Conservation (phyloP, 2,888 invertebrate species). For the Sinopyrophorus schimmeli region DNA sequence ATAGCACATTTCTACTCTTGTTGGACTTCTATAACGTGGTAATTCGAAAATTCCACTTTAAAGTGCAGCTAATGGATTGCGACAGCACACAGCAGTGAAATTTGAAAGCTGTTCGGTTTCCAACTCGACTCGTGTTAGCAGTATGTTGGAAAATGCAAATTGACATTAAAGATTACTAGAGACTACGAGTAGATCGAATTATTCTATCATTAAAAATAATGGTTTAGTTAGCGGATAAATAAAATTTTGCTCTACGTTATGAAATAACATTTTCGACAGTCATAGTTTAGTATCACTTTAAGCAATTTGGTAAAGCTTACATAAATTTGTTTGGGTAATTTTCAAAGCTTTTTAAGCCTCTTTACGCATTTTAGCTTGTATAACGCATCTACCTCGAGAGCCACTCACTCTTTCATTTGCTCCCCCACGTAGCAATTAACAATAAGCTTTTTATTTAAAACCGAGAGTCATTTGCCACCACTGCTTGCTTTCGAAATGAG, state of each 20-base stretch:
- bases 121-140: slow-evolving; percentile 4
- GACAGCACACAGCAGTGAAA: slow-evolving; percentile 8
- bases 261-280: slow-evolving; percentile 15
- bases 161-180: slow-evolving; percentile 1
- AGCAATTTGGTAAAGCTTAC: slow-evolving; percentile 24
- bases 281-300: slow-evolving; percentile 26
- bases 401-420: slow-evolving; percentile 33
- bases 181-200: not conserved
- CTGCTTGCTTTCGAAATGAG: slow-evolving; percentile 30
- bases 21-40: not conserved
- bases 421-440: slow-evolving; percentile 32
- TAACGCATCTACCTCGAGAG: slow-evolving; percentile 31
- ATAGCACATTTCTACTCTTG: not conserved
- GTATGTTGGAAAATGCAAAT: slow-evolving; percentile 8
- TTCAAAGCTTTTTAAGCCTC: slow-evolving; percentile 31
- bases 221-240: not conserved
- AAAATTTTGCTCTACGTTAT: not conserved
- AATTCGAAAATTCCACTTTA: slow-evolving; percentile 10
- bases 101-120: slow-evolving; percentile 12
- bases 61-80: slow-evolving; percentile 18
- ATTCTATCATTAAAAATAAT: too few species aligned
- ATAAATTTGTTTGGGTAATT: slow-evolving; percentile 31
- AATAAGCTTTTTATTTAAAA: slow-evolving; percentile 34
- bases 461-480: slow-evolving; percentile 30
- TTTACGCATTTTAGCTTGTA: slow-evolving; percentile 31